Base-by-base conservation (phyloP, 2,113 vertebrate genomes). In the Anguilla japonica region DNA sequence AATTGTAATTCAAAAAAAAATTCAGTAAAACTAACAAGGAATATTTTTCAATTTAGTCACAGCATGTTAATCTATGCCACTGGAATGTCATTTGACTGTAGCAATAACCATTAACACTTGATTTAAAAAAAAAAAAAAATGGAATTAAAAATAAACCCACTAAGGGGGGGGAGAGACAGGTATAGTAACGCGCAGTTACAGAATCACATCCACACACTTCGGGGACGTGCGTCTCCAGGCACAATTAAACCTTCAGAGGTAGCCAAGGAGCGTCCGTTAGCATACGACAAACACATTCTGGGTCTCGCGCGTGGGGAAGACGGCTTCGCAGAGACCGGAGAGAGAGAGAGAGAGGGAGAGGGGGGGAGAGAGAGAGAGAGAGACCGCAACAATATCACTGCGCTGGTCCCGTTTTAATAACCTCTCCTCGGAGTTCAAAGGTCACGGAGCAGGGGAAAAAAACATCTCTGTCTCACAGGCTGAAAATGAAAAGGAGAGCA, bases 241-340 rank as follows among this genome's bases (percentile, higher is more conserved):
- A 75, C n/a, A 34, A 29, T 29, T 75, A 75, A 13, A 75, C 71
- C 9, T 75, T n/a, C 13, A 22, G 26, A 75, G 93, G 89, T 89
- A 93, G 93, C 94, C 93, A 92, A 93, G 93, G 92, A 93, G 94
- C 93, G 94, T 96, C 94, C 94, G 94, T 95, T 93, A 95, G 94
- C 92, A 91, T 13, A 75, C 26, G 34, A 11, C 9, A 2, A 88
- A 91, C 91, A 93, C 90, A 91, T 93, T 90, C 92, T 92, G 93
- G 92, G 90, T 92, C 34, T 34, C 87, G 89, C 89, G 90, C 92
- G 89, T 89, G 91, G 91, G 89, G 89, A 90, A 91, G 91, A 89
- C 90, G 84, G 85, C 92, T 89, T 93, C 91, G 86, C 87, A 91
- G 90, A 78, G 92, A 91, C 92, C 87, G 63, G 90, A 91, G 92